Percentiles rank a stretch among this genome's conserved stretches.
Conservation (phyloP, 2,113 vertebrate species). For the Osmerus mordax region DNA sequence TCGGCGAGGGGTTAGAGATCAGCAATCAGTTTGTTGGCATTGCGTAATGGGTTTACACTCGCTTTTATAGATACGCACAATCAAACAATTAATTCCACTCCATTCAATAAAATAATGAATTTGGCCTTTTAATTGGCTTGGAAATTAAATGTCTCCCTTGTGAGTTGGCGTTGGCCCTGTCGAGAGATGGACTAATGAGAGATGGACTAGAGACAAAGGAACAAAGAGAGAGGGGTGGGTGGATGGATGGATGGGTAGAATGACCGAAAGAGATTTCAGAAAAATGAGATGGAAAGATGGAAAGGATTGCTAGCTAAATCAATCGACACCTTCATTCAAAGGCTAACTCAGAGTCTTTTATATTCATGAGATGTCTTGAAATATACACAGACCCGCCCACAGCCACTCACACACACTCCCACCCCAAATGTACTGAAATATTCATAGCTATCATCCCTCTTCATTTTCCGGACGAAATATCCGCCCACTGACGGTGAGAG, state of each 20-base stretch:
- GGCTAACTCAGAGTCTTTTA: no score
- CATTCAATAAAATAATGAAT: constrained; percentile 10
- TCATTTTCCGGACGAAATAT: neutral
- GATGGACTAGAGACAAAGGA: constrained; percentile 6
- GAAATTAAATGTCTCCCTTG: neutral
- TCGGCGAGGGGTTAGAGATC: neutral
- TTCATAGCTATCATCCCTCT: neutral
- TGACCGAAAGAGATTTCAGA: no score
- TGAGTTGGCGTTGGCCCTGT: neutral
- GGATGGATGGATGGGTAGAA: constrained; percentile 14
- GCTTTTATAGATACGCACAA: no score
- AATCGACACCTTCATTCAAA: constrained; percentile 35
- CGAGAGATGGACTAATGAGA: constrained; percentile 10
- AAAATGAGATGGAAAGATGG: no score
- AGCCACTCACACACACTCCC: constrained; percentile 1
- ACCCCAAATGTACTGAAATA: neutral
- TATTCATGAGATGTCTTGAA: neutral
- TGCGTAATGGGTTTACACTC: no score
- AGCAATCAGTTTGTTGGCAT: neutral
- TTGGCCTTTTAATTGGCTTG: constrained; percentile 23
- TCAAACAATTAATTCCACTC: no score
- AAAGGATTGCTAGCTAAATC: neutral
- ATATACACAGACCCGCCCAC: constrained; percentile 16
- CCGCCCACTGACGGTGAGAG: constrained; percentile 56
- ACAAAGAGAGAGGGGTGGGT: constrained; percentile 22